Conservation (phyloP, 2,113 vertebrate species). For the Collichthys lucidus region DNA sequence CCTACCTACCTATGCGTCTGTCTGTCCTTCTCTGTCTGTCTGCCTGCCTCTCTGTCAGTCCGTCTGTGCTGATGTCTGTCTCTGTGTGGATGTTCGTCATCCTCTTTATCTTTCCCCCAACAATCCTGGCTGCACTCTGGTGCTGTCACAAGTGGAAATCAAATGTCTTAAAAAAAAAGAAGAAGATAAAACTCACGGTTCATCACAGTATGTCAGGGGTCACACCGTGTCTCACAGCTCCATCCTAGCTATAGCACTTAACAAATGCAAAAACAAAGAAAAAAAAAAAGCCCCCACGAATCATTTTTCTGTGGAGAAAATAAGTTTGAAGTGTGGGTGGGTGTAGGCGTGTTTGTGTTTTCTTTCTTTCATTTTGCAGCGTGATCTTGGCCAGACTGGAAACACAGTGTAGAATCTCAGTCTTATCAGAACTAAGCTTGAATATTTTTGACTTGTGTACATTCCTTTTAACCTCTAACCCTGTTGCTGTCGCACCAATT, state of each 20-base stretch:
- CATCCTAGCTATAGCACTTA: constrained; percentile 70
- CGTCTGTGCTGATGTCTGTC: constrained; percentile 54
- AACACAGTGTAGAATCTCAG: constrained; percentile 74
- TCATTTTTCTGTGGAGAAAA: constrained; percentile 45
- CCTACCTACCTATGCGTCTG: background rate
- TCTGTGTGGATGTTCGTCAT: constrained; percentile 56
- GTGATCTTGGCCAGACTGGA: constrained; percentile 76
- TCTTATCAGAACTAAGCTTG: constrained; percentile 66
- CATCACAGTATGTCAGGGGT: constrained; percentile 57
- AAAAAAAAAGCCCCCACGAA: constrained; percentile 10
- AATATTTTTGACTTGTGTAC: constrained; percentile 75
- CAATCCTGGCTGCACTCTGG: constrained; percentile 51
- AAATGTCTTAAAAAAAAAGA: constrained; percentile 58
- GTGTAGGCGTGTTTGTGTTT: background rate
- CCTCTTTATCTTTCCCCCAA: constrained; percentile 39
- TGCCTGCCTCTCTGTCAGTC: constrained; percentile 37
- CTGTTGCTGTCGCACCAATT: constrained; percentile 55
- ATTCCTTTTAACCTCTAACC: constrained; percentile 77
- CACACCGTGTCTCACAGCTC: constrained; percentile 53
- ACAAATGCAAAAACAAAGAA: constrained; percentile 32
- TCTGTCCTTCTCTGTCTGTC: constrained; percentile 11
- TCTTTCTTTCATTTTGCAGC: constrained; percentile 49
- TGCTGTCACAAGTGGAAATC: constrained; percentile 70
- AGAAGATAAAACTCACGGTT: constrained; percentile 37
- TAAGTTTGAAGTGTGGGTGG: constrained; percentile 23